Conservation (phyloP, 2,888 invertebrate genomes). For the Laspeyria flexula region DNA sequence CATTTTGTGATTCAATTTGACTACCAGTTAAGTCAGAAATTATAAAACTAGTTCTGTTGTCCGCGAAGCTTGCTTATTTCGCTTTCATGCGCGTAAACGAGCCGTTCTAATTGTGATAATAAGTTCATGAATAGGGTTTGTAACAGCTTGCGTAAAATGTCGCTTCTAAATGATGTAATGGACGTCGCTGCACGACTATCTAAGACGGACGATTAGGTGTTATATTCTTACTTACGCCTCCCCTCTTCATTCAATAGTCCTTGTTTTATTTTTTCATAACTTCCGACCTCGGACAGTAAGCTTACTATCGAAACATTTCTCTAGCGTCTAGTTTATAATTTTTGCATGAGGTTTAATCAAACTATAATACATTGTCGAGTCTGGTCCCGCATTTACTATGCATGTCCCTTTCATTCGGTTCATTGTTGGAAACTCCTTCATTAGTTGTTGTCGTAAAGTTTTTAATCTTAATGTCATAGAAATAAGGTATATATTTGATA, state of each 20-base stretch:
- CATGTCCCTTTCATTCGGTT: constrained; percentile 69
- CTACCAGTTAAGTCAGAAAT: no score
- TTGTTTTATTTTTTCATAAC: constrained; percentile 61
- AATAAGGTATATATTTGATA: constrained; percentile 32
- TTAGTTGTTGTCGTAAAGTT: constrained; percentile 56
- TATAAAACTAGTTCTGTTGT: no score
- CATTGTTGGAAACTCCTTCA: constrained; percentile 53
- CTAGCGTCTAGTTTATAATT: constrained; percentile 54
- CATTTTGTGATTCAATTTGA: constrained; percentile 21
- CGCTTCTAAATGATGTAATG: constrained; percentile 55
- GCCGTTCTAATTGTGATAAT: background rate
- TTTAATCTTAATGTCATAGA: constrained; percentile 51
- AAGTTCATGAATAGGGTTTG: background rate
- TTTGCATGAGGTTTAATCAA: constrained; percentile 59
- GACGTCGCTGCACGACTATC: constrained; percentile 50
- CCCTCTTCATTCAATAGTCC: constrained; percentile 56
- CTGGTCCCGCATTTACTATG: constrained; percentile 64
- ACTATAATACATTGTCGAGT: constrained; percentile 61
- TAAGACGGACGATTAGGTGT: constrained; percentile 57
- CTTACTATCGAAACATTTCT: constrained; percentile 39
- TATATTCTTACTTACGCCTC: constrained; percentile 62
- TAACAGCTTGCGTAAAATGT: constrained; percentile 40
- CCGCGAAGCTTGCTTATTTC: constrained; percentile 9
- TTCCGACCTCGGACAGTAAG: constrained; percentile 44
- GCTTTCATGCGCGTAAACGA: constrained; percentile 1